Percentiles rank a stretch among this genome's conserved stretches.
Evolutionary conservation across 2,113 vertebrate species (phyloP).

Genomic region (Ptilorrhoa leucosticta): DNA sequence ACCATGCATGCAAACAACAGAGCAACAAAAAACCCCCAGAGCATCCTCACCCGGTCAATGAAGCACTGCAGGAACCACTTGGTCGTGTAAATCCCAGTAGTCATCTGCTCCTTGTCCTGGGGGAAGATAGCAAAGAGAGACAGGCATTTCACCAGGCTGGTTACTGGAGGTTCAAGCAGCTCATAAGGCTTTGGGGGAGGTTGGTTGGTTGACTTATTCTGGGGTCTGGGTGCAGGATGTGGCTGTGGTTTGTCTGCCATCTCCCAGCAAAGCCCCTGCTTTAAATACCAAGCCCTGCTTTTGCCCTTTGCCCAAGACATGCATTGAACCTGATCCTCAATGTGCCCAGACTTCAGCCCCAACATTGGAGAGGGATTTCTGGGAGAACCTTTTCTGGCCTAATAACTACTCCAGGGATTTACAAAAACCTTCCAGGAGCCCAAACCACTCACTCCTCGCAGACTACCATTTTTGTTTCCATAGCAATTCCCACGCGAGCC

Average conservation of each 20-base stretch:
- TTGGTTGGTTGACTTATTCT: background rate
- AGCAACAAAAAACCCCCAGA: background rate
- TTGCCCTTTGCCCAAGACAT: background rate
- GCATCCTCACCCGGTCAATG: slow-evolving; percentile 84
- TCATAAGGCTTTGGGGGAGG: background rate
- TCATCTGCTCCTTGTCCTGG: slow-evolving; percentile 94
- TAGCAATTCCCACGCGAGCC: background rate
- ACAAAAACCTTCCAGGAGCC: background rate
- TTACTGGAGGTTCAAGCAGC: background rate
- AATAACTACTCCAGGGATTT: background rate
- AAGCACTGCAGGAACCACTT: slow-evolving; percentile 96
- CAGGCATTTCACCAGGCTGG: background rate
- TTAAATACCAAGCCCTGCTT: background rate
- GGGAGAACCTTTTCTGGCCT: background rate
- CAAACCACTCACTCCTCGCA: background rate
- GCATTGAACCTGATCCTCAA: background rate
- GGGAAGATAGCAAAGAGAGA: background rate
- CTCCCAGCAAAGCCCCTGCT: background rate
- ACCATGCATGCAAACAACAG: background rate
- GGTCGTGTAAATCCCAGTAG: slow-evolving; percentile 89
- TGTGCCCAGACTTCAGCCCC: background rate
- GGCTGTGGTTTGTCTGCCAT: background rate
- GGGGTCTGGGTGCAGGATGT: background rate
- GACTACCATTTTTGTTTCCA: background rate
- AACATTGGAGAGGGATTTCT: background rate